Evolutionary conservation across 2,888 invertebrate species (phyloP).

Genomic region (Cremastinae sp.): DNA sequence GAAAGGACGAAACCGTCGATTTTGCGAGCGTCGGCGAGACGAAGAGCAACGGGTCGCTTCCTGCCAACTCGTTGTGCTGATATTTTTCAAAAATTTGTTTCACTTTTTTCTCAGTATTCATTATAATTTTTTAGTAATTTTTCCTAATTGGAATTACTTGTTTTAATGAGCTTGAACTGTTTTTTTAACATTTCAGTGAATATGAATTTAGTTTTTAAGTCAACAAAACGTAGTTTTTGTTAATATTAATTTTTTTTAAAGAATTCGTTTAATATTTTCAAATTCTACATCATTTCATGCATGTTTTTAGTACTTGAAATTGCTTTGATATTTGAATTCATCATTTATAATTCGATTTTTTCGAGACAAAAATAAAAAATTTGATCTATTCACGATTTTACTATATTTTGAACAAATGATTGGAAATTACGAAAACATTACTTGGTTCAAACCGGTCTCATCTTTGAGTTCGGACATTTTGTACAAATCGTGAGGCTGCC

Average conservation of each 20-base stretch:
- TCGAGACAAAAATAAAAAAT: not conserved
- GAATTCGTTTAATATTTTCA: too few relatives aligned
- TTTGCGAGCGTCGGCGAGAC: conserved; percentile 32
- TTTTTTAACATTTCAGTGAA: too few relatives aligned
- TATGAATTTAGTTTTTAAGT: too few relatives aligned
- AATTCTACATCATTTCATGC: too few relatives aligned
- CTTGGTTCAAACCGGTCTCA: conserved; percentile 47
- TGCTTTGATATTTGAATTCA: not conserved
- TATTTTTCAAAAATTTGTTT: not conserved
- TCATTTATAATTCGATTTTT: not conserved
- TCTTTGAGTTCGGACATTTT: conserved; percentile 44
- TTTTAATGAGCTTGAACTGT: too few relatives aligned
- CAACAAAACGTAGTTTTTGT: too few relatives aligned
- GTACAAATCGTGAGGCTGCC: conserved; percentile 43
- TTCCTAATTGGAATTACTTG: too few relatives aligned
- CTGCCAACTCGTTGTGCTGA: conserved; percentile 22
- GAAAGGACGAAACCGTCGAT: conserved; percentile 55
- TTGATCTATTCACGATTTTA: not conserved
- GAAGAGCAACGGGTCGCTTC: conserved; percentile 23
- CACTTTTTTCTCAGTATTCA: too few relatives aligned
- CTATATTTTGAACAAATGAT: not conserved
- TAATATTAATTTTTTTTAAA: too few relatives aligned
- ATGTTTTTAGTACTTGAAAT: too few relatives aligned
- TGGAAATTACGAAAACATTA: conserved; percentile 22
- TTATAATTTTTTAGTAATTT: too few relatives aligned